Percentiles rank a stretch among this genome's conserved stretches.
Evolutionary conservation across 2,797 vertebrate genomes (phyloP).

Genomic region (Sebastes kiyomatsui): DNA sequence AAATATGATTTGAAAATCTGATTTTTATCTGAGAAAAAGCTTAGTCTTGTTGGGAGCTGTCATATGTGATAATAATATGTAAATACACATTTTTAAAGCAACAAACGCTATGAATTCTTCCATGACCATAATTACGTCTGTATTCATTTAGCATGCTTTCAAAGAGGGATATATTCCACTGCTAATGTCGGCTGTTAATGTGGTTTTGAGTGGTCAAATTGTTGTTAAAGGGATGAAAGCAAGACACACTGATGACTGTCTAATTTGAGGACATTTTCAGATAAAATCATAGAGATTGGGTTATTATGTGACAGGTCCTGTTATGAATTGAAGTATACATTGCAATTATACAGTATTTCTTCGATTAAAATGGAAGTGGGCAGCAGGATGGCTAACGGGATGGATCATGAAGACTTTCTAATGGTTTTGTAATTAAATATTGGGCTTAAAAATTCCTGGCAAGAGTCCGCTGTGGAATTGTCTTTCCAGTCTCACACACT

Average conservation of each 20-base stretch:
- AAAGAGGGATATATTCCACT: constrained; percentile 27
- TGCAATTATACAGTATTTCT: constrained; percentile 26
- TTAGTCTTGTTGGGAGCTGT: not conserved
- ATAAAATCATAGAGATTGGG: constrained; percentile 9
- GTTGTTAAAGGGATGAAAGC: constrained; percentile 26
- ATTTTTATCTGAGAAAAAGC: not conserved
- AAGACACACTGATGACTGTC: not conserved
- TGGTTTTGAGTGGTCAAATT: constrained; percentile 21
- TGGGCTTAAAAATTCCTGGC: constrained; percentile 49
- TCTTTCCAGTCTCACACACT: constrained; percentile 17
- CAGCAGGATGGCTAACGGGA: constrained; percentile 34
- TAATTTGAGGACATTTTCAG: constrained; percentile 28
- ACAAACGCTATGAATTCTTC: not conserved
- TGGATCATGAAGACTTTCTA: constrained; percentile 49
- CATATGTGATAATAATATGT: not conserved
- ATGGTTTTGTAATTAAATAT: constrained; percentile 59
- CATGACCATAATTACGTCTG: not conserved
- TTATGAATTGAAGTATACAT: constrained; percentile 48
- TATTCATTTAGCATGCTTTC: not conserved
- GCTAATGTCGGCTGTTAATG: constrained; percentile 12
- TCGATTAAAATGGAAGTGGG: constrained; percentile 31
- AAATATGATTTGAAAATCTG: not conserved
- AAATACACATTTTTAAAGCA: not conserved
- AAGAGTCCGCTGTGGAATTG: constrained; percentile 14
- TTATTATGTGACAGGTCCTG: constrained; percentile 37